phyloP scores from a whole-genome alignment of 2,113 vertebrate species.

The Alaudala cheleensis region DNA sequence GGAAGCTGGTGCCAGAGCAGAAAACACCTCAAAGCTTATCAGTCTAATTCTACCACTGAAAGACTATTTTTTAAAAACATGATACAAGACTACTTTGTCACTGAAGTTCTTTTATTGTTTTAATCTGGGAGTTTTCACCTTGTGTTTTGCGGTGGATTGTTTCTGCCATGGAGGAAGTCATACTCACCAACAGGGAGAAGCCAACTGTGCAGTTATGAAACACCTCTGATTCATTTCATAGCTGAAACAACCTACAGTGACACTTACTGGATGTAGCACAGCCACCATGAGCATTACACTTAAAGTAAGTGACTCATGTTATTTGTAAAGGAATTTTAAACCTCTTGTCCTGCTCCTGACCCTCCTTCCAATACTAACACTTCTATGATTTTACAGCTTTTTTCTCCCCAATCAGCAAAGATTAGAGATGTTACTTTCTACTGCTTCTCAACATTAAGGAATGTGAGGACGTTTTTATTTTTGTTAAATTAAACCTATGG shows the following conservation, averaged over 20 bases:
- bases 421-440: background rate
- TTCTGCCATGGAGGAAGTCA: background rate
- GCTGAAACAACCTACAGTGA: background rate
- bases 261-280: background rate
- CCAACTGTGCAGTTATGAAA: background rate
- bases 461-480: background rate
- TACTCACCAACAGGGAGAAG: background rate
- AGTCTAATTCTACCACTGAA: background rate
- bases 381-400: background rate
- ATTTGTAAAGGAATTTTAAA: constrained; percentile 7
- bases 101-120: background rate
- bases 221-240: constrained; percentile 2
- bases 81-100: background rate
- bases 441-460: background rate
- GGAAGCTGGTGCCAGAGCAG: background rate
- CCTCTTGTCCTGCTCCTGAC: background rate
- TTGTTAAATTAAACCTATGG: background rate
- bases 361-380: background rate
- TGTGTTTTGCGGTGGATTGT: background rate
- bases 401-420: background rate
- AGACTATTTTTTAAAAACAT: background rate
- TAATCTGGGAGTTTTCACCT: background rate
- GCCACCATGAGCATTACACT: background rate
- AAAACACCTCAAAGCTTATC: background rate
- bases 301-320: background rate